Conservation (phyloP, 2,888 invertebrate genomes). For the Pristionchus maxplancki region DNA sequence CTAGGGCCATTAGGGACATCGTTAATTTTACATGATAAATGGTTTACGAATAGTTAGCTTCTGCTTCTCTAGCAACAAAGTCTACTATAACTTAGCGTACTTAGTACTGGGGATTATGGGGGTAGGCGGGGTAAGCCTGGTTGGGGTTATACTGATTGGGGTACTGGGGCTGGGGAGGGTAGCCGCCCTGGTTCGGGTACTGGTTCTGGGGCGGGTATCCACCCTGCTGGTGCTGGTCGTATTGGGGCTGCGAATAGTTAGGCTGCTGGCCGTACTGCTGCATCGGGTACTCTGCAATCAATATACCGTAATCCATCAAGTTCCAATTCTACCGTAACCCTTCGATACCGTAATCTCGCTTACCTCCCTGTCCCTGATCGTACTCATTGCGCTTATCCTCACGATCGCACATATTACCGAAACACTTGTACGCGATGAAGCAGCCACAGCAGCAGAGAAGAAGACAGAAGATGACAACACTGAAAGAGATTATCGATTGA, state of each 20-base stretch:
- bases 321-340: background rate
- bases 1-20: background rate
- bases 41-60: slow-evolving; percentile 1
- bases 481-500: slow-evolving; percentile 53
- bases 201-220: slow-evolving; percentile 35
- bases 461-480: slow-evolving; percentile 68
- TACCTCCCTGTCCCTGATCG: slow-evolving; percentile 33
- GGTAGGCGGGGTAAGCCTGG: slow-evolving; percentile 48
- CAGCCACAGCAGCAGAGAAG: slow-evolving; percentile 71
- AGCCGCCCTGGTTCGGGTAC: slow-evolving; percentile 6
- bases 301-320: background rate
- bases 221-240: slow-evolving; percentile 7
- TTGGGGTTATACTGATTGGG: slow-evolving; percentile 50
- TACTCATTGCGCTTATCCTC: slow-evolving; percentile 40
- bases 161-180: slow-evolving; percentile 28
- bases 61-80: background rate
- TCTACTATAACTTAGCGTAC: slow-evolving; percentile 9
- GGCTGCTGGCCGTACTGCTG: slow-evolving; percentile 61
- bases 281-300: slow-evolving; percentile 61
- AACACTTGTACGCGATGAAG: slow-evolving; percentile 64
- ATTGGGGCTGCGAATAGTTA: slow-evolving; percentile 46
- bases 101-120: slow-evolving; percentile 44
- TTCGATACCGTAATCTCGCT: background rate
- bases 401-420: background rate
- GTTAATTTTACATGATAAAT: background rate